Base-by-base conservation (phyloP, 2,797 vertebrate species). In the Benthosema pterotum region DNA sequence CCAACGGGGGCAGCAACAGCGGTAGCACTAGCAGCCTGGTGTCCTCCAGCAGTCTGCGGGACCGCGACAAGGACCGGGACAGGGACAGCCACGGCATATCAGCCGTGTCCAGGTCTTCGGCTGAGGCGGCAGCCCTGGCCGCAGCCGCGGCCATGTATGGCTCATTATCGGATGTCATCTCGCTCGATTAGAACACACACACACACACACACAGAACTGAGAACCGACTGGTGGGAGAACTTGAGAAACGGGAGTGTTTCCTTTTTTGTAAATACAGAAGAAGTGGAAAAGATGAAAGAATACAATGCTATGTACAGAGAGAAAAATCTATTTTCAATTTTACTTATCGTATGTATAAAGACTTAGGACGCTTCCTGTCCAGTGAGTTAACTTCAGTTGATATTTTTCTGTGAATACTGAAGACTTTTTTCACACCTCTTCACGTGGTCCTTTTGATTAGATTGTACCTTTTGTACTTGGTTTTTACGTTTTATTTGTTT, bases 271-370 rank as follows among this genome's bases (percentile, higher is more conserved):
- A 87, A 91, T 84, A 91, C 80, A 67, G 78, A 94, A 91, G 77
- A 88, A 86, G 88, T 89, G 82, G 11, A 45, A 43, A 67, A 86
- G 81, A 86, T 67, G 84, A 91, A 85, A 83, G 90, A 90, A 89
- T 94, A 94, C 92, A 93, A 92, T 92, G 93, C 96, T 92, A 93
- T 98, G 97, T 99, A 99, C 97, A 99, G 97, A 99, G 96, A 98
- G 97, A 95, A 98, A 95, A 97, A 96, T 99, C 95, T 99, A 99
- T 99, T 99, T 99, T 99, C 95, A 96, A 96, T 98, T 97, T 96
- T 96, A 99, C 95, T 96, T 98, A 98, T 98, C 94, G 95, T 97
- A 96, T 99, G 97, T 98, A 98, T 95, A 98, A 98, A 97, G 96
- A 97, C 94, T 91, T 94, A 93, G 95, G 94, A 97, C 95, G 68